Evolutionary conservation across 2,797 vertebrate genomes (phyloP), one percentile per base, ranked within the genome.

Genomic region (Liparis tanakae): DNA sequence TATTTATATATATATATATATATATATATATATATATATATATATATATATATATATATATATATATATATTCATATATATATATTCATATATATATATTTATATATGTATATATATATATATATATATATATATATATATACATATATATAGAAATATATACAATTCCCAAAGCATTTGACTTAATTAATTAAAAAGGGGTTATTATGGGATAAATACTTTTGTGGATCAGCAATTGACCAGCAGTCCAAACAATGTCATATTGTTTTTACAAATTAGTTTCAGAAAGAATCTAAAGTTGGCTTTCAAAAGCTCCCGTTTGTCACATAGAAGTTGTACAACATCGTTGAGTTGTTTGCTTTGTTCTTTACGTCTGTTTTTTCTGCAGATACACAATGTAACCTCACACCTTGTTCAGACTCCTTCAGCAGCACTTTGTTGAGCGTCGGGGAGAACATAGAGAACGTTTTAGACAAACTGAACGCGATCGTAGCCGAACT

Each of bases 391-490:
- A 4, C 60, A 46, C 70, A 54, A n/a, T 6, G 12, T 68, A 43
- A 64, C 68, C 56, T 17, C 30, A 14, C 13, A 6, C 51, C 72
- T 53, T 54, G 22, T 46, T 69, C 72, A 7, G 54, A 81, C 62
- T 65, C 72, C 25, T 43, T 84, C 50, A 41, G 7, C 7, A 36
- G 70, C 8, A 68, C 61, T 12, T 44, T 91, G 7, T 20, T 60
- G 18, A 80, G 77, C 34, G 76, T 92, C 30, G 70, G 61, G n/a
- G 82, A 89, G 10, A 89, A 92, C 34, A 2, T 92, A 3, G 70
- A 85, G 13, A 60, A 62, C 34, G 84, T 93, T 2, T 33, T 67
- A 15, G 69, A 85, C 50, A 85, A 53, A 58, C 57, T 93, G 10
- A 68, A 51, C 55, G 18, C 33, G 1, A 80, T 92, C 58, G 72